phyloP scores from a whole-genome alignment of 2,113 vertebrate genomes.

The Corythornis madagascariensis region DNA sequence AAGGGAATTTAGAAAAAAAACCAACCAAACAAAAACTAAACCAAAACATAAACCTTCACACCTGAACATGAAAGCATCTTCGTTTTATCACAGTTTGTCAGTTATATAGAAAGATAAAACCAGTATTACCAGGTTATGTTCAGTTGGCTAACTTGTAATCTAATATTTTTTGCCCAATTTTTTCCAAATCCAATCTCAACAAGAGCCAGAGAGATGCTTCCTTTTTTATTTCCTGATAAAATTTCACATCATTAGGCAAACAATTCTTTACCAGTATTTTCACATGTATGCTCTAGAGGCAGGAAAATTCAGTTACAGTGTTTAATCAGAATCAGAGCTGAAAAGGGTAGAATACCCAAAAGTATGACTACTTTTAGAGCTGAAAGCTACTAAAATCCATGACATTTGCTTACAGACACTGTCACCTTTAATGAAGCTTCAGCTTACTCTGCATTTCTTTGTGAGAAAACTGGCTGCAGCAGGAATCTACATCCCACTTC shows the following conservation, averaged over 20 bases:
- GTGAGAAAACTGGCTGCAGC: not conserved
- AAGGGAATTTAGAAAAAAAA: not conserved
- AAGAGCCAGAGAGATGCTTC: not conserved
- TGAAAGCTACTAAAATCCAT: not conserved
- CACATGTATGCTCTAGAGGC: not conserved
- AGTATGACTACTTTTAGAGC: not conserved
- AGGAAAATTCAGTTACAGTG: not conserved
- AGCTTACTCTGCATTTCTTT: not conserved
- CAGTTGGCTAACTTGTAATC: not conserved
- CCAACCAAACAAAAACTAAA: not conserved
- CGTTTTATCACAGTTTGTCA: not conserved
- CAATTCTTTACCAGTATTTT: not conserved
- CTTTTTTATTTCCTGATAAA: not conserved
- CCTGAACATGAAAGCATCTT: not conserved
- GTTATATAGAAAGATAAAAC: not conserved
- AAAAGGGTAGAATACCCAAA: not conserved
- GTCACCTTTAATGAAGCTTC: not conserved
- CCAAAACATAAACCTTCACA: not conserved
- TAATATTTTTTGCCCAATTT: not conserved
- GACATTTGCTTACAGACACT: not conserved
- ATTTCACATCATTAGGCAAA: not conserved
- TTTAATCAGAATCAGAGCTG: not conserved
- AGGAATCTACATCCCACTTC: not conserved
- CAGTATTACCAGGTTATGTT: not conserved
- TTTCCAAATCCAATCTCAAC: not conserved